Evolutionary conservation across 2,888 invertebrate species (phyloP).

Genomic region (Ligdia adustata): DNA sequence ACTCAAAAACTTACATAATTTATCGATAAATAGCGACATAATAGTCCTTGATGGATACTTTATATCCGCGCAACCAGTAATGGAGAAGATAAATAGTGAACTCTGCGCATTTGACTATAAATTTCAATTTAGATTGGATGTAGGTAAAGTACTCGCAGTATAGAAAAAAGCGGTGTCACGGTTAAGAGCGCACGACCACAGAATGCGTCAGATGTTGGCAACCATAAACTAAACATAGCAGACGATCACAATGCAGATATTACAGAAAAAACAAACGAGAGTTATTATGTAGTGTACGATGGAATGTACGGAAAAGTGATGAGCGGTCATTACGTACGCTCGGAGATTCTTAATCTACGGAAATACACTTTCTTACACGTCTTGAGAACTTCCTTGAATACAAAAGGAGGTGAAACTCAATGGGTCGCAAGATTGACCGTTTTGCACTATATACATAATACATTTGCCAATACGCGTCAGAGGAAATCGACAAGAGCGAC

Average conservation of each 20-base stretch:
- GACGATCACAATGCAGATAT: constrained; percentile 28
- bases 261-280: constrained; percentile 20
- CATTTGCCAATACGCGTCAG: constrained; percentile 23
- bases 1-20: constrained; percentile 28
- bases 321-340: constrained; percentile 21
- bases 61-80: constrained; percentile 15
- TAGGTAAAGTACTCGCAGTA: constrained; percentile 19
- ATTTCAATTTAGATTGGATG: constrained; percentile 33
- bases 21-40: constrained; percentile 31
- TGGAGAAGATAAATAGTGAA: constrained; percentile 17
- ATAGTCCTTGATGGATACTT: constrained; percentile 24
- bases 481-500: not conserved
- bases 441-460: constrained; percentile 47
- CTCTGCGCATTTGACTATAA: constrained; percentile 14
- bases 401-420: constrained; percentile 70
- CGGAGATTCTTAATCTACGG: constrained; percentile 40
- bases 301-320: constrained; percentile 28
- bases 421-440: constrained; percentile 51
- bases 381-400: constrained; percentile 54
- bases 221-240: constrained; percentile 30
- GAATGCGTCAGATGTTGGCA: constrained; percentile 43
- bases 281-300: constrained; percentile 20
- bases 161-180: constrained; percentile 61
- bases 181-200: constrained; percentile 55
- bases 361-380: constrained; percentile 57